Evolutionary conservation across 1,140 invertebrate species (phyloP).

Genomic region (Riptortus pedestris): DNA sequence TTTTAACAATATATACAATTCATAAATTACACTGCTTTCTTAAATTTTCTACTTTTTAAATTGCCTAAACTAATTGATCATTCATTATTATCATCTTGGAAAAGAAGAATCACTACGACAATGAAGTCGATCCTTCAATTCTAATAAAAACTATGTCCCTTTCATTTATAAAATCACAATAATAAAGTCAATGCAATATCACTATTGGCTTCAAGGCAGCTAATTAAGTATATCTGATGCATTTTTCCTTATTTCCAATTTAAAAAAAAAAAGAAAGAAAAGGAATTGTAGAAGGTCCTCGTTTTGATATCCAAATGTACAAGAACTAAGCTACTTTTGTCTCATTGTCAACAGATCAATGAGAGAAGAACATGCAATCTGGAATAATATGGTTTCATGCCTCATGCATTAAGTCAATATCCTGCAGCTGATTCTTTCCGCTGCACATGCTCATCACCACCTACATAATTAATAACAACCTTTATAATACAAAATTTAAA

Average conservation of each 20-base stretch:
- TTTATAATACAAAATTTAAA: background rate
- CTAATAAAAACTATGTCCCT: background rate
- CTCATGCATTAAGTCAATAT: slow-evolving; percentile 7
- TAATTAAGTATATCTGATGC: background rate
- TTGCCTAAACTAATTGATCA: background rate
- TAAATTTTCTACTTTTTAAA: background rate
- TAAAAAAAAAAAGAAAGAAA: background rate
- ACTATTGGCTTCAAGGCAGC: background rate
- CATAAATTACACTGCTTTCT: background rate
- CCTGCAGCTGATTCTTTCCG: slow-evolving; percentile 2
- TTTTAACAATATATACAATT: slow-evolving; percentile 5
- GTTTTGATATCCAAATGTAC: background rate
- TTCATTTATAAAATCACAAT: background rate
- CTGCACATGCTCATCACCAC: slow-evolving; percentile 3
- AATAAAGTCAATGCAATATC: background rate
- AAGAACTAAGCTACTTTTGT: background rate
- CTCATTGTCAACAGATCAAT: background rate
- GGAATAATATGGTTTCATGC: background rate
- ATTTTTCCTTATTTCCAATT: background rate
- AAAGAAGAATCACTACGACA: slow-evolving; percentile 1
- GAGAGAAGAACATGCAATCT: background rate
- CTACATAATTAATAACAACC: slow-evolving; percentile 10
- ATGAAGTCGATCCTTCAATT: background rate
- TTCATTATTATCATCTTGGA: background rate
- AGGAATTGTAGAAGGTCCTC: no score